phyloP scores from a whole-genome alignment of 2,888 invertebrate genomes.

The Papilio gigon region DNA sequence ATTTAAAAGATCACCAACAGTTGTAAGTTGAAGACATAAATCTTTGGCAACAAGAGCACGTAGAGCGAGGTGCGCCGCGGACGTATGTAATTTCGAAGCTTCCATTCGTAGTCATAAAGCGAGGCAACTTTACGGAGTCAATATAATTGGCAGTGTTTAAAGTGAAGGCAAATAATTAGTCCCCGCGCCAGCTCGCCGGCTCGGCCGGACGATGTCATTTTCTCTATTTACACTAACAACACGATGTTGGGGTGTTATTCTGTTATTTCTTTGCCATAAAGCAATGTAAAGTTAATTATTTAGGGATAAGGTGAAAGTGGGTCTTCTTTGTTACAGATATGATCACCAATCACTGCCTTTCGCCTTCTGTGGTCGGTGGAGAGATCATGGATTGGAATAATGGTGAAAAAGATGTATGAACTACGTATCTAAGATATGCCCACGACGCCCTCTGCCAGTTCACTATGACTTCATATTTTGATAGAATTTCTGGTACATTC shows the following conservation, averaged over 20 bases:
- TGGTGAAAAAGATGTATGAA: no score
- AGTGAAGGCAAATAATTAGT: conserved; percentile 69
- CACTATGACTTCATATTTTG: no score
- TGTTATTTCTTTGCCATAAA: conserved; percentile 42
- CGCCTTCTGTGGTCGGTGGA: no score
- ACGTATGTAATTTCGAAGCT: conserved; percentile 34
- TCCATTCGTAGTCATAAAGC: conserved; percentile 32
- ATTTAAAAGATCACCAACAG: neutral
- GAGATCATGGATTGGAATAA: no score
- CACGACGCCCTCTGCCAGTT: no score
- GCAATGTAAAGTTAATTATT: neutral
- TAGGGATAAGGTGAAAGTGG: neutral
- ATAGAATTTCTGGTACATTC: no score
- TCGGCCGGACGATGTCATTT: conserved; percentile 47
- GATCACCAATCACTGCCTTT: neutral
- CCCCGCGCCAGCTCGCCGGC: conserved; percentile 22
- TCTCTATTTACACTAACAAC: conserved; percentile 56
- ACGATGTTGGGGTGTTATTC: conserved; percentile 53
- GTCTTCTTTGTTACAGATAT: neutral
- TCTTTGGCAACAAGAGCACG: conserved; percentile 22
- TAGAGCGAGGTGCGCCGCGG: conserved; percentile 2
- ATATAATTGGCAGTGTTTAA: conserved; percentile 66
- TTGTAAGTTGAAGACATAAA: conserved; percentile 12
- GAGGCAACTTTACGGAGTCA: conserved; percentile 45
- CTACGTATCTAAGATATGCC: no score